These are phyloP conservation scores for Platysteira castanea DNA, from an alignment of 2,113 vertebrate genomes.

Conservation along the genomic window DNA sequence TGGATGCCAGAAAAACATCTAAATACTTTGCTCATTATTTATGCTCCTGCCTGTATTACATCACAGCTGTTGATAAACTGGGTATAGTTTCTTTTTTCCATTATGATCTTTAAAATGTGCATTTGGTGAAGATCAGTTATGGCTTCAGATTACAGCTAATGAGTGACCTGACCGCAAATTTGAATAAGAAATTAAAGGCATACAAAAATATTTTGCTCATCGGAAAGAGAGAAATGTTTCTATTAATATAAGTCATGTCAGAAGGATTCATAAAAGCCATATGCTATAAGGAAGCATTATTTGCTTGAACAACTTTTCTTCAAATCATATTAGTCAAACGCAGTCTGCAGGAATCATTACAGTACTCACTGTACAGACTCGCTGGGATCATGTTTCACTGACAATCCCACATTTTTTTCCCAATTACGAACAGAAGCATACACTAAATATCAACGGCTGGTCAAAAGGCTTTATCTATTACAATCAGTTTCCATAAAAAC, in stretches of 20 bases:
- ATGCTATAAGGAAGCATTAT: conserved; percentile 53
- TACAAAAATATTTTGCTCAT: conserved; percentile 78
- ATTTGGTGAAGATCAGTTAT: conserved; percentile 81
- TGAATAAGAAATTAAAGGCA: conserved; percentile 65
- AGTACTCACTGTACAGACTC: conserved; percentile 51
- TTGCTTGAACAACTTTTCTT: conserved; percentile 51
- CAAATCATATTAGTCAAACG: conserved; percentile 33
- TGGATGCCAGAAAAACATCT: conserved; percentile 62
- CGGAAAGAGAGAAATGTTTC: conserved; percentile 67
- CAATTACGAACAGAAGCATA: conserved; percentile 67
- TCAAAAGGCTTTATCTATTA: conserved; percentile 76
- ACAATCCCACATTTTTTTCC: conserved; percentile 27
- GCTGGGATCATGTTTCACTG: conserved; percentile 53
- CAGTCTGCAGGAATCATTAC: conserved; percentile 37
- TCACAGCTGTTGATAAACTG: conserved; percentile 27
- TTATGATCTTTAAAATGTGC: conserved; percentile 56
- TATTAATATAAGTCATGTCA: conserved; percentile 60
- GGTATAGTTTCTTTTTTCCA: conserved; percentile 36
- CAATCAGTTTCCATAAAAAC: conserved; percentile 76
- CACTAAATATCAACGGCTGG: conserved; percentile 66
- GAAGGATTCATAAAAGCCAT: conserved; percentile 66
- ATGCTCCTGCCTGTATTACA: conserved; percentile 49
- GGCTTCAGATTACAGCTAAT: conserved; percentile 72
- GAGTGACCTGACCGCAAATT: conserved; percentile 66
- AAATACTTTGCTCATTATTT: conserved; percentile 23